Evolutionary conservation across 53 echinoderm and acorn worm genomes (phyloP).

Genomic region (Stichopus horrens): DNA sequence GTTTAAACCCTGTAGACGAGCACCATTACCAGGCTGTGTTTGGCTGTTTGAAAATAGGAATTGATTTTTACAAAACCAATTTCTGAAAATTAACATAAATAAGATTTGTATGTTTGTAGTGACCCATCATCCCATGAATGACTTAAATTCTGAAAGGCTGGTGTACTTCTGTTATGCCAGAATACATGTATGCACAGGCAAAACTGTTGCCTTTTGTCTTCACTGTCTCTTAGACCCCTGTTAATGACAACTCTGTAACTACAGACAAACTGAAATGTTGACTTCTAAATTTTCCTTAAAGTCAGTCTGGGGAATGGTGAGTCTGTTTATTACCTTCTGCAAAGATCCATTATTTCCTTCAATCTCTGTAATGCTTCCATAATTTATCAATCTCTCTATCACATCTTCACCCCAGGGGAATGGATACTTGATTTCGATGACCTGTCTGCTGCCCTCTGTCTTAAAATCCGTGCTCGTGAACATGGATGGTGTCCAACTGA

Average conservation of each 20-base stretch:
- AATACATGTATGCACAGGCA: no score
- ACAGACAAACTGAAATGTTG: background rate
- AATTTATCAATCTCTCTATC: conserved; percentile 81
- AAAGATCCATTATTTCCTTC: conserved; percentile 6
- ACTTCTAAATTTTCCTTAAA: background rate
- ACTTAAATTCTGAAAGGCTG: no score
- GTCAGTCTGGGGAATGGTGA: background rate
- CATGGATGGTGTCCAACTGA: conserved; percentile 75
- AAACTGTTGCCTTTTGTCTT: no score
- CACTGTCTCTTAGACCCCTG: background rate
- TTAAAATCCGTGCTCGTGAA: conserved; percentile 79
- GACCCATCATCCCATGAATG: no score
- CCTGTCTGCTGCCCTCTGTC: conserved; percentile 54
- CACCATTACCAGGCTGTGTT: no score
- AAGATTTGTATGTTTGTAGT: no score
- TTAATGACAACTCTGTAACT: background rate
- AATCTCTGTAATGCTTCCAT: conserved; percentile 67
- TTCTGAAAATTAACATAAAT: no score
- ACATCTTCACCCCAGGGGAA: conserved; percentile 96
- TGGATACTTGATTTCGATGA: conserved; percentile 77
- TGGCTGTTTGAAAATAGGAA: no score
- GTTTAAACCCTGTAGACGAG: no score
- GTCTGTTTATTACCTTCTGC: background rate
- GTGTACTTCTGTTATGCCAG: no score
- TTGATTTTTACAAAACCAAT: no score